Evolutionary conservation across 2,888 invertebrate species (phyloP).

Genomic region (Leptopterna dolabrata): DNA sequence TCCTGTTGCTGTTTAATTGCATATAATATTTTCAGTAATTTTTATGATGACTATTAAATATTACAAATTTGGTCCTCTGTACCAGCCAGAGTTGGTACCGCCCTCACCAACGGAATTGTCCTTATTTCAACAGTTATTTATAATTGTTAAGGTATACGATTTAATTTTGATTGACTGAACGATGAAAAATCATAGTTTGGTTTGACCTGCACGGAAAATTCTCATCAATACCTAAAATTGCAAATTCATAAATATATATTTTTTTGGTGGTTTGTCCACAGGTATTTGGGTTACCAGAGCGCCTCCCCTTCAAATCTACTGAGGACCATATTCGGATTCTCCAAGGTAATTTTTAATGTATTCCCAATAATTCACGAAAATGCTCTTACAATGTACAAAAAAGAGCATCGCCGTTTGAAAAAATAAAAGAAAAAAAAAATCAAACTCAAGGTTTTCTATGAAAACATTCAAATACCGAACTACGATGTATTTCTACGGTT

Average conservation of each 20-base stretch:
- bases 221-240: too few relatives aligned
- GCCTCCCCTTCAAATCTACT: not conserved
- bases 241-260: too few relatives aligned
- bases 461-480: not conserved
- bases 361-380: not conserved
- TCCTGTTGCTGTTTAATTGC: not conserved
- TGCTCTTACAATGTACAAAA: not conserved
- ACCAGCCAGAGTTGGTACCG: constrained; percentile 51
- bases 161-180: not conserved
- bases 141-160: not conserved
- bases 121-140: not conserved
- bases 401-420: not conserved
- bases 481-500: not conserved
- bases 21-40: not conserved
- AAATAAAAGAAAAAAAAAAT: not conserved
- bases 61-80: constrained; percentile 56
- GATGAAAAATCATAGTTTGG: too few relatives aligned
- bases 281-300: not conserved
- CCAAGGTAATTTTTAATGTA: not conserved
- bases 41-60: not conserved
- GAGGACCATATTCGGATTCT: not conserved
- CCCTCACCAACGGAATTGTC: not conserved
- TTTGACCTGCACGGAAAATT: too few relatives aligned
- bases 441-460: not conserved
- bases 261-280: not conserved